Percentiles rank a stretch among this genome's conserved stretches.
phyloP scores from a whole-genome alignment of 2,113 vertebrate genomes.

The Chloroceryle aenea region DNA sequence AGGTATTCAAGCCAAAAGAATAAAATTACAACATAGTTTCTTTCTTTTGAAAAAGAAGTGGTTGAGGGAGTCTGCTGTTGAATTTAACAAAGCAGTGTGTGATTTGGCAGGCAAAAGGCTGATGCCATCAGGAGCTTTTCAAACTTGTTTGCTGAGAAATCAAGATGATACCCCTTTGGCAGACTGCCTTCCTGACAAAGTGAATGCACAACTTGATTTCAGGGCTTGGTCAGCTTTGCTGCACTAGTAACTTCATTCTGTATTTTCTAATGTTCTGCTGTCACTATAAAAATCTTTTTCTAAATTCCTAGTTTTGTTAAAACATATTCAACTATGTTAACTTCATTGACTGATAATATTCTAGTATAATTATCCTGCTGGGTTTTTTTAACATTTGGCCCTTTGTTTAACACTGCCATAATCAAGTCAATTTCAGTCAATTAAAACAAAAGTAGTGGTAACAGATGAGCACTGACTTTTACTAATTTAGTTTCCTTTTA shows the following conservation, averaged over 20 bases:
- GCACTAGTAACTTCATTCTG: neutral
- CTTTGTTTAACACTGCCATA: neutral
- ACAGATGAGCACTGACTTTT: neutral
- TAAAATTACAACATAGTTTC: neutral
- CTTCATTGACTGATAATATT: neutral
- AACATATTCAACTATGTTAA: neutral
- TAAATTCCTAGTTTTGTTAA: neutral
- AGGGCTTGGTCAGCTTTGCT: slow-evolving; percentile 1
- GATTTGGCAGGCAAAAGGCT: slow-evolving; percentile 21
- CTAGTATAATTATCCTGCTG: neutral
- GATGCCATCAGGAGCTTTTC: slow-evolving; percentile 31
- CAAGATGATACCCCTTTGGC: slow-evolving; percentile 7
- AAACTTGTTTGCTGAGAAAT: slow-evolving; percentile 41
- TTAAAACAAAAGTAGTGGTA: neutral
- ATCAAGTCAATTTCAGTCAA: neutral
- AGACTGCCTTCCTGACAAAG: neutral
- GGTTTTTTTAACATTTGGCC: neutral
- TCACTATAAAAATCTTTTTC: neutral
- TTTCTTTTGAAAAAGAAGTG: neutral
- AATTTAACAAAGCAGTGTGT: neutral
- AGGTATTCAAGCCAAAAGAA: neutral
- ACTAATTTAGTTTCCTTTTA: neutral
- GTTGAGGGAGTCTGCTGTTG: neutral
- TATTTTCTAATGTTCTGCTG: neutral
- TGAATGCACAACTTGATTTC: neutral